Evolutionary conservation across 2,113 vertebrate species (phyloP).

Genomic region (Labeo rohita): DNA sequence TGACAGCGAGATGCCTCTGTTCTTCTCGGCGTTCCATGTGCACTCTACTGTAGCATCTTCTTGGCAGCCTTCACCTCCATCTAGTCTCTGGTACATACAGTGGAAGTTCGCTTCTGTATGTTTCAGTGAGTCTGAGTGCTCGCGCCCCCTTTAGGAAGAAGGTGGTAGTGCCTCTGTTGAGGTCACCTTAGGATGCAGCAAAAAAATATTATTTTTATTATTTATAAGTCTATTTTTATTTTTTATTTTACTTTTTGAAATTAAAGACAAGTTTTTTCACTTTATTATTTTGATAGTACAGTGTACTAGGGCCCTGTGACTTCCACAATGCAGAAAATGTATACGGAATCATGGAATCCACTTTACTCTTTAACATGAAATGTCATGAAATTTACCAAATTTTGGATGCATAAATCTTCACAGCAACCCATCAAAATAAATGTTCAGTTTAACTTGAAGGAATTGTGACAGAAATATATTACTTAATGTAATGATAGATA

Average conservation of each 20-base stretch:
- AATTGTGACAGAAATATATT: too few species aligned
- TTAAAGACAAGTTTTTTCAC: neutral
- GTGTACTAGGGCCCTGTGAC: too few species aligned
- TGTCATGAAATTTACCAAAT: too few species aligned
- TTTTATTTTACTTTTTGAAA: neutral
- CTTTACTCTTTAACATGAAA: too few species aligned
- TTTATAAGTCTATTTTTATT: neutral
- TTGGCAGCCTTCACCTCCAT: neutral
- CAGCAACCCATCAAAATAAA: too few species aligned
- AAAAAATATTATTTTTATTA: neutral
- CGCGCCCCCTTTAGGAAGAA: slow-evolving; percentile 10
- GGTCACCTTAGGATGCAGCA: neutral
- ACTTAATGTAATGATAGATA: too few species aligned
- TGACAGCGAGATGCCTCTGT: slow-evolving; percentile 26
- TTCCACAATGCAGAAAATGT: too few species aligned
- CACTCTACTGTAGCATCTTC: slow-evolving; percentile 2
- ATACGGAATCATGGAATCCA: too few species aligned
- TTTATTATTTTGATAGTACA: too few species aligned
- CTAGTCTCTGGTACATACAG: neutral
- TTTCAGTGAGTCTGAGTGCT: neutral
- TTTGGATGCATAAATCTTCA: too few species aligned
- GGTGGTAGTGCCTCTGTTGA: neutral
- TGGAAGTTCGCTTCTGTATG: neutral
- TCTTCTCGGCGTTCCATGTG: slow-evolving; percentile 7
- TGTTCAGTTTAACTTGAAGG: too few species aligned